phyloP scores from a whole-genome alignment of 2,113 vertebrate species.

The human region DNA sequence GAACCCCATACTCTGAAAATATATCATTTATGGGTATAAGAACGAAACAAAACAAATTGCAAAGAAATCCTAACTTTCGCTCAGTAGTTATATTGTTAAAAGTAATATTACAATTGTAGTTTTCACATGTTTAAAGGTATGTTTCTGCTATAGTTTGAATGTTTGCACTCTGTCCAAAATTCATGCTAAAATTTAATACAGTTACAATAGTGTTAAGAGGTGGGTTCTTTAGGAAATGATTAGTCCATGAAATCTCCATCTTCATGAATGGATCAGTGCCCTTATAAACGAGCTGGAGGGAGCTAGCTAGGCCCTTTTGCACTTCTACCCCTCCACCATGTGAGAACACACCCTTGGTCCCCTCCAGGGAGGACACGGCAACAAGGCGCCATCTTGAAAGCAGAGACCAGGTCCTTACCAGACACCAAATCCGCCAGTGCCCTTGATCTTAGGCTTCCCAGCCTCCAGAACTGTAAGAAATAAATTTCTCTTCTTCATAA shows the following conservation, averaged over 20 bases:
- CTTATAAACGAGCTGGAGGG: neutral
- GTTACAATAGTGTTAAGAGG: neutral
- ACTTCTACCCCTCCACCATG: neutral
- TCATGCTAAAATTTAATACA: neutral
- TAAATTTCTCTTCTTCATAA: neutral
- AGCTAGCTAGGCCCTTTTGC: neutral
- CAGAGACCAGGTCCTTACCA: neutral
- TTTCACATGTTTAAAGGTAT: neutral
- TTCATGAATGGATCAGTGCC: neutral
- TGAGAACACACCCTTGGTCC: neutral
- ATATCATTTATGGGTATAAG: neutral
- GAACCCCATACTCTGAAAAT: neutral
- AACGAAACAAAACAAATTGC: neutral
- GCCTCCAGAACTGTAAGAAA: neutral
- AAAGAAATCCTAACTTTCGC: neutral
- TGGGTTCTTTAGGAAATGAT: neutral
- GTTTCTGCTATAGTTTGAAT: neutral
- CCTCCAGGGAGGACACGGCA: neutral
- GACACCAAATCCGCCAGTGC: neutral
- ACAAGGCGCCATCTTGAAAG: neutral
- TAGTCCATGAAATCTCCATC: neutral
- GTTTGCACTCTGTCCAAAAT: neutral
- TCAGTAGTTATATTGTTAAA: neutral
- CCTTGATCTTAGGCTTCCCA: neutral
- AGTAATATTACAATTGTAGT: neutral